Evolutionary conservation across 1,140 invertebrate species (phyloP).

Genomic region (Macrotrachela quadricornifera): DNA sequence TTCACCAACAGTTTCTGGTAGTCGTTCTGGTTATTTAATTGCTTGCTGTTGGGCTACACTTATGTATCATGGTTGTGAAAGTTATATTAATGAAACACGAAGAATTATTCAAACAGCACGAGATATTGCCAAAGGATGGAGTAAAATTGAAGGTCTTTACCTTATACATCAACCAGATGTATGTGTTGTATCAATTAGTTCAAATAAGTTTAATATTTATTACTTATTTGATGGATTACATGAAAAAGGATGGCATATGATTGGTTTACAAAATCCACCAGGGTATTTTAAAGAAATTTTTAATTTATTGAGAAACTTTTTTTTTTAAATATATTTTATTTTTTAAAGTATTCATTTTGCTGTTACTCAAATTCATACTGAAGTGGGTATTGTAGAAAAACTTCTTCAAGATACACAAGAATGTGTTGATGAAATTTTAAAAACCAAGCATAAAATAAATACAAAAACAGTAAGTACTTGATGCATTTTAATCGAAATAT

Average conservation of each 20-base stretch:
- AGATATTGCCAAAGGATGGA: constrained; percentile 44
- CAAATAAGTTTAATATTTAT: constrained; percentile 72
- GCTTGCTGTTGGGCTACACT: constrained; percentile 93
- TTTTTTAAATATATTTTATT: neutral
- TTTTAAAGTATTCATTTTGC: constrained; percentile 63
- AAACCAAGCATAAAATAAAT: too few relatives aligned
- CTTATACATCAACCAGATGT: constrained; percentile 73
- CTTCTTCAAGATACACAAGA: constrained; percentile 57
- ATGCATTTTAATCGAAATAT: too few relatives aligned
- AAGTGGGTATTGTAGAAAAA: constrained; percentile 54
- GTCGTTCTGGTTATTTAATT: constrained; percentile 39
- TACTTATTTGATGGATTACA: constrained; percentile 51
- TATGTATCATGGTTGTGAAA: constrained; percentile 64
- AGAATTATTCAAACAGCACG: constrained; percentile 59
- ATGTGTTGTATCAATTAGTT: constrained; percentile 70
- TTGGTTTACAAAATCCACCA: constrained; percentile 73
- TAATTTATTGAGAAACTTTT: too few relatives aligned
- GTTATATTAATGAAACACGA: constrained; percentile 61
- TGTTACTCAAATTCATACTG: constrained; percentile 70
- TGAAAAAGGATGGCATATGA: constrained; percentile 74
- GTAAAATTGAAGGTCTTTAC: constrained; percentile 49
- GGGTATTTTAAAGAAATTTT: too few relatives aligned
- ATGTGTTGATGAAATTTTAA: constrained; percentile 43
- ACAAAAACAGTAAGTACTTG: too few relatives aligned
- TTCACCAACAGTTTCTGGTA: constrained; percentile 72